Base-by-base conservation (phyloP, 2,113 vertebrate species). In the Corapipo altera region DNA sequence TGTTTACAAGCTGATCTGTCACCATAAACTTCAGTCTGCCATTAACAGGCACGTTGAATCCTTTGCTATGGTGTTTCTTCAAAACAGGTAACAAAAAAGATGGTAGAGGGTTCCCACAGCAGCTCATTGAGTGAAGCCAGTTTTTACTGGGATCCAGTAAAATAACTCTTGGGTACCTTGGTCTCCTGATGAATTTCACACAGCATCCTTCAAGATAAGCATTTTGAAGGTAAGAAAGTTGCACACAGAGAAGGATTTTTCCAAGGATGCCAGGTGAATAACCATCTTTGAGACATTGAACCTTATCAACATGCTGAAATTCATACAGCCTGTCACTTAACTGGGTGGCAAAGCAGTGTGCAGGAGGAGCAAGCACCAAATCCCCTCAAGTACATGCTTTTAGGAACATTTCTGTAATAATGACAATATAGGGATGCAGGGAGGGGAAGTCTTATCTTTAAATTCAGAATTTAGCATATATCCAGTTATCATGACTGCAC, bases 1-100 rank as follows among this genome's bases (percentile, higher is more conserved):
- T 27, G 51, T 76, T 94, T 91, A 91, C 71, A 85, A 85, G 66
- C 89, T 75, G 81, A 71, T 64, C 69, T 89, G 32, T 61, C 71
- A 78, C 41, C 52, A 70, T 51, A 84, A 90, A 82, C 52, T 58
- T 69, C 55, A 66, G 16, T 24, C 54, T 55, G 61, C 32, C 32
- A 14, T 70, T 71, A 54, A 59, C 7, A 54, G 20, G 41, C 48
- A 72, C 82, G 43, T 6, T 26, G 58, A 89, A 39, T 13, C n/a
- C 66, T 54, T 76, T 75, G 43, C 65, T 35, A 3, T 0, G 5
- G 14, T 46, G 18, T 27, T 94, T 77, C 20, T 82, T 20, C 70
- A 65, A 32, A 33, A 32, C 3, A 1, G 48, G 48, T 7, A 76
- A 28, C 54, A 44, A 61, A 83, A 59, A 44, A 71, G 43, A 21